Conservation (phyloP, 2,888 invertebrate genomes). For the Rhagophthalmus giganteus region DNA sequence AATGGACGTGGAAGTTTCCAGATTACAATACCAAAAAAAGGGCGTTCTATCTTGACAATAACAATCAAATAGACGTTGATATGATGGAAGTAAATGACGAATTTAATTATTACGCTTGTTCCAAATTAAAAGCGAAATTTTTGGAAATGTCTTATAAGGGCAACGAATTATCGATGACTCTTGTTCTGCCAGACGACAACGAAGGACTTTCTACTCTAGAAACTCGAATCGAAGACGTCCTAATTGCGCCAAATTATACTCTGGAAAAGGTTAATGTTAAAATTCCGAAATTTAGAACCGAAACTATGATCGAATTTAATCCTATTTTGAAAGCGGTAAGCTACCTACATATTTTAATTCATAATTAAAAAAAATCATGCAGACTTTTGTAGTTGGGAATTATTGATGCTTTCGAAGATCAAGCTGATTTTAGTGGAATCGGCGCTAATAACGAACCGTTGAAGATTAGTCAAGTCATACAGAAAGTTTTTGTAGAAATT, state of each 20-base stretch:
- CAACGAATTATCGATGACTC: conserved; percentile 32
- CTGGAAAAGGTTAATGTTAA: conserved; percentile 27
- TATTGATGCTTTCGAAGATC: conserved; percentile 26
- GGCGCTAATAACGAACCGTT: conserved; percentile 35
- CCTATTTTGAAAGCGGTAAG: conserved; percentile 62
- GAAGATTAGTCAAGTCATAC: conserved; percentile 44
- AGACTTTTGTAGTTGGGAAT: conserved; percentile 46
- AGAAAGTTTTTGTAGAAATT: conserved; percentile 51
- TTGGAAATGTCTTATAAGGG: conserved; percentile 43
- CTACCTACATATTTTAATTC: too few relatives aligned
- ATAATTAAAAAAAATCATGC: too few relatives aligned
- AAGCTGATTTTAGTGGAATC: conserved; percentile 44
- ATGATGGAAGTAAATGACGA: conserved; percentile 39
- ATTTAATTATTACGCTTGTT: conserved; percentile 11
- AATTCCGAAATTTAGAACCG: conserved; percentile 37
- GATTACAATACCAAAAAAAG: conserved; percentile 34
- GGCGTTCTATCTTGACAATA: conserved; percentile 39
- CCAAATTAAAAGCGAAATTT: conserved; percentile 34
- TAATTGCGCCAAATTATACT: conserved; percentile 15
- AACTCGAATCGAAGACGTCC: conserved; percentile 18
- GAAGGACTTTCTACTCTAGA: conserved; percentile 32
- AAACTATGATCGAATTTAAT: conserved; percentile 55
- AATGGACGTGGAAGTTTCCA: conserved; percentile 39
- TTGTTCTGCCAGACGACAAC: conserved; percentile 33
- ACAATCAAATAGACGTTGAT: conserved; percentile 38